phyloP scores from a whole-genome alignment of 2,888 invertebrate genomes.

The Dicranocentrus wangi region DNA sequence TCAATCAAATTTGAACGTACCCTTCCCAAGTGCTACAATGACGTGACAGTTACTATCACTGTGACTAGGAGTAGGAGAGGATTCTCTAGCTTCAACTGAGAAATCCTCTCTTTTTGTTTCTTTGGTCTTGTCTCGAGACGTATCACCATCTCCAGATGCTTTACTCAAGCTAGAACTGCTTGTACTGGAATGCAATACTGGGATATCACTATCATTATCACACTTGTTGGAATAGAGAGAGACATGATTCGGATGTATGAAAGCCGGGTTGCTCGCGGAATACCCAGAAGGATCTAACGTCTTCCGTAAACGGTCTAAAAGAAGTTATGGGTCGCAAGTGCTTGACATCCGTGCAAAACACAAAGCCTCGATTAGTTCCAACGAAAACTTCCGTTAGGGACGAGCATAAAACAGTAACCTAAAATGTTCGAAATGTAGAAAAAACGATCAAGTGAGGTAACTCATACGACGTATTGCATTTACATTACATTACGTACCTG shows the following conservation, averaged over 20 bases:
- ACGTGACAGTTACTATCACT: slow-evolving; percentile 64
- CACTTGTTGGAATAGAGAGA: slow-evolving; percentile 51
- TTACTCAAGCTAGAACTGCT: slow-evolving; percentile 62
- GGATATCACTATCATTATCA: slow-evolving; percentile 64
- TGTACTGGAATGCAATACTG: slow-evolving; percentile 59
- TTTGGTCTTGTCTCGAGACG: slow-evolving; percentile 42
- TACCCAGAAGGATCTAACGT: slow-evolving; percentile 78
- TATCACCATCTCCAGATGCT: slow-evolving; percentile 17
- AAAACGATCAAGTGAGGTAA: too few relatives aligned
- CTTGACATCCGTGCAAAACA: slow-evolving; percentile 89
- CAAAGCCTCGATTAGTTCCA: slow-evolving; percentile 95
- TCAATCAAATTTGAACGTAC: slow-evolving; percentile 70
- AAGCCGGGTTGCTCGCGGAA: slow-evolving; percentile 72
- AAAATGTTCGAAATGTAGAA: slow-evolving; percentile 68
- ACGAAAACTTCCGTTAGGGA: slow-evolving; percentile 84
- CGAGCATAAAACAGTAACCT: slow-evolving; percentile 83
- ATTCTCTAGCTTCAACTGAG: slow-evolving; percentile 29
- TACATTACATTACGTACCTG: too few relatives aligned
- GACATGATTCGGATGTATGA: slow-evolving; percentile 43
- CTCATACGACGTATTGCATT: too few relatives aligned
- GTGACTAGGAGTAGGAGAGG: slow-evolving; percentile 67
- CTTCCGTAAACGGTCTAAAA: slow-evolving; percentile 92
- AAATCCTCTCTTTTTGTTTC: slow-evolving; percentile 31
- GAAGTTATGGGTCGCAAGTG: slow-evolving; percentile 90
- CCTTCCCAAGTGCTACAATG: slow-evolving; percentile 70